Evolutionary conservation across 2,888 invertebrate species (phyloP).

Genomic region (Acronicta aceris): DNA sequence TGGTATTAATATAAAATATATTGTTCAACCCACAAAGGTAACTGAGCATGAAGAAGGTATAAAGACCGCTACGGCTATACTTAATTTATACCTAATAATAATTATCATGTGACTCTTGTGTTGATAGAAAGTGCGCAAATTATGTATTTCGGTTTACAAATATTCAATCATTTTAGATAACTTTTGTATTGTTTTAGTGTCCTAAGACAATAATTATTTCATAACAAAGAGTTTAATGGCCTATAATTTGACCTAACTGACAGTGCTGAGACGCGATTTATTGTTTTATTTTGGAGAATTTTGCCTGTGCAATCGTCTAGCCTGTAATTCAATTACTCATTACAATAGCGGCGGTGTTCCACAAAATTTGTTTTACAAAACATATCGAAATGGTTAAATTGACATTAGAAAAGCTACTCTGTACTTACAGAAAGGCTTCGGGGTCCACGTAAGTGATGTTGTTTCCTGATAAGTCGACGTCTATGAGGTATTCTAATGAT

Average conservation of each 20-base stretch:
- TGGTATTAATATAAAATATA: slow-evolving; percentile 10
- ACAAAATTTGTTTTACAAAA: slow-evolving; percentile 11
- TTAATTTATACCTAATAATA: neutral
- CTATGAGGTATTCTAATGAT: slow-evolving; percentile 91
- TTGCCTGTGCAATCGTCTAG: slow-evolving; percentile 13
- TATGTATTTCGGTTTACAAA: slow-evolving; percentile 19
- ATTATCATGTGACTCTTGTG: slow-evolving; percentile 12
- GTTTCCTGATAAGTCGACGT: slow-evolving; percentile 92
- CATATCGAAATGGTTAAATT: slow-evolving; percentile 1
- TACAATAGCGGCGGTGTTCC: slow-evolving; percentile 19
- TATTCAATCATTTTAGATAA: slow-evolving; percentile 20
- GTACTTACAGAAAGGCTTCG: slow-evolving; percentile 91
- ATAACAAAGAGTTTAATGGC: slow-evolving; percentile 23
- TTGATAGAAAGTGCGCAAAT: slow-evolving; percentile 34
- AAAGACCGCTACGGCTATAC: slow-evolving; percentile 21
- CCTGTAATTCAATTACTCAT: slow-evolving; percentile 37
- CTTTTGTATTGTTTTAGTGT: slow-evolving; percentile 17
- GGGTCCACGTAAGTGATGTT: slow-evolving; percentile 90
- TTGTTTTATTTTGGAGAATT: slow-evolving; percentile 18
- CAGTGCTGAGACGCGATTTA: neutral
- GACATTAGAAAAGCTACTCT: slow-evolving; percentile 73
- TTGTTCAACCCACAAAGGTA: slow-evolving; percentile 14
- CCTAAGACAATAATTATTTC: slow-evolving; percentile 18
- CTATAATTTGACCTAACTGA: slow-evolving; percentile 9
- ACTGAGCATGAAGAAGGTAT: slow-evolving; percentile 31